These are phyloP conservation scores for Salarias fasciatus DNA, from an alignment of 2,797 vertebrate genomes.

Conservation along the genomic window DNA sequence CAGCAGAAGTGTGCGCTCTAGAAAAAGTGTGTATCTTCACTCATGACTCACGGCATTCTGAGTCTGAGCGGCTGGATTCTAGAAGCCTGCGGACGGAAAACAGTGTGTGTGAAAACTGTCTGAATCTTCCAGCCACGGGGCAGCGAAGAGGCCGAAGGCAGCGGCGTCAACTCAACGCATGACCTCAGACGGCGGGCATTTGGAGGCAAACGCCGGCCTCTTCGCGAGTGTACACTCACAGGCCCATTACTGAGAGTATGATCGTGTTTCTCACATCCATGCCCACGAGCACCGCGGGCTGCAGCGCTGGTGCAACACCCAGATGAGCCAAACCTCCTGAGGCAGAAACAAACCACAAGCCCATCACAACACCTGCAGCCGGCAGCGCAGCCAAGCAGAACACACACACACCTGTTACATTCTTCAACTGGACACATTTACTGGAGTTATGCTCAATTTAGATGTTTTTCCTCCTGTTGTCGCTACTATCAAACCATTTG, in stretches of 20 bases:
- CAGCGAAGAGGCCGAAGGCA: conserved; percentile 32
- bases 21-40: conserved; percentile 26
- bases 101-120: conserved; percentile 52
- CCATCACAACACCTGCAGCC: conserved; percentile 75
- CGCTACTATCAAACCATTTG: not conserved
- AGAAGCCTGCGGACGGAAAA: conserved; percentile 42
- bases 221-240: conserved; percentile 31
- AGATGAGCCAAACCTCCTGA: conserved; percentile 51
- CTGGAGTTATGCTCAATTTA: conserved; percentile 46
- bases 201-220: not conserved
- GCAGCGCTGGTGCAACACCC: conserved; percentile 73
- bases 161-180: conserved; percentile 23
- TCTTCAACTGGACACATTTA: conserved; percentile 60
- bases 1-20: too few relatives aligned
- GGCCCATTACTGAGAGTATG: conserved; percentile 34
- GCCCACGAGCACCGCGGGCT: conserved; percentile 34
- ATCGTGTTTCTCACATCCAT: conserved; percentile 51
- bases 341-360: conserved; percentile 69
- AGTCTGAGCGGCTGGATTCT: conserved; percentile 40
- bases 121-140: conserved; percentile 40
- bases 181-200: conserved; percentile 46
- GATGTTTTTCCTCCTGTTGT: not conserved
- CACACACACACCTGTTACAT: conserved; percentile 72
- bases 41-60: conserved; percentile 70
- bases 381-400: conserved; percentile 36